Evolutionary conservation across 1,140 invertebrate species (phyloP).

Genomic region (Ptiloglossa arizonensis): DNA sequence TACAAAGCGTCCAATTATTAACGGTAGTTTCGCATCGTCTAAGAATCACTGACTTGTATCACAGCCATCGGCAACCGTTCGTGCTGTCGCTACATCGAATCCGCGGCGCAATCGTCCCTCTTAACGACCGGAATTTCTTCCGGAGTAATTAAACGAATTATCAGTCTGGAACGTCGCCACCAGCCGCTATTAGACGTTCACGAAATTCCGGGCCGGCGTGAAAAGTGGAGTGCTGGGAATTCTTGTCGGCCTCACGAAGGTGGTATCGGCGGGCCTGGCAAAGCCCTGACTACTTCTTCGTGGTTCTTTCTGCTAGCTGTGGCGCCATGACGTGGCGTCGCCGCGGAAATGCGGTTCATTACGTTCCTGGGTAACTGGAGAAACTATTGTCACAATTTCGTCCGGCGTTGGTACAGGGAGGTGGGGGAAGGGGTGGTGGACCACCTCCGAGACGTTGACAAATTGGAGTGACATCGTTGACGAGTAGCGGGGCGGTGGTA

Average conservation of each 20-base stretch:
- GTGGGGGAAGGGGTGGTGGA: constrained; percentile 11
- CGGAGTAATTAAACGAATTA: constrained; percentile 50
- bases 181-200: constrained; percentile 41
- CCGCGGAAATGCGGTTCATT: constrained; percentile 62
- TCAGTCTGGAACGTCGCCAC: constrained; percentile 43
- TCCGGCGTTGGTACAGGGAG: neutral
- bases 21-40: too few relatives aligned
- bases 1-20: too few relatives aligned
- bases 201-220: constrained; percentile 34
- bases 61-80: neutral
- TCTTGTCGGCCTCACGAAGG: neutral
- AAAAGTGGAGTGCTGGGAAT: constrained; percentile 26
- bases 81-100: constrained; percentile 8
- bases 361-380: constrained; percentile 5
- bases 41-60: too few relatives aligned
- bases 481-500: constrained; percentile 22
- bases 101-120: neutral
- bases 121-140: constrained; percentile 40
- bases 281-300: constrained; percentile 52
- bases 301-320: constrained; percentile 23
- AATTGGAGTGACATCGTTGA: constrained; percentile 66
- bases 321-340: constrained; percentile 42
- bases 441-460: constrained; percentile 47
- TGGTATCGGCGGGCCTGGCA: constrained; percentile 25
- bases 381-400: constrained; percentile 29